Conservation (phyloP, 35 echinoderm and acorn worm species). For the Anneissia japonica region DNA sequence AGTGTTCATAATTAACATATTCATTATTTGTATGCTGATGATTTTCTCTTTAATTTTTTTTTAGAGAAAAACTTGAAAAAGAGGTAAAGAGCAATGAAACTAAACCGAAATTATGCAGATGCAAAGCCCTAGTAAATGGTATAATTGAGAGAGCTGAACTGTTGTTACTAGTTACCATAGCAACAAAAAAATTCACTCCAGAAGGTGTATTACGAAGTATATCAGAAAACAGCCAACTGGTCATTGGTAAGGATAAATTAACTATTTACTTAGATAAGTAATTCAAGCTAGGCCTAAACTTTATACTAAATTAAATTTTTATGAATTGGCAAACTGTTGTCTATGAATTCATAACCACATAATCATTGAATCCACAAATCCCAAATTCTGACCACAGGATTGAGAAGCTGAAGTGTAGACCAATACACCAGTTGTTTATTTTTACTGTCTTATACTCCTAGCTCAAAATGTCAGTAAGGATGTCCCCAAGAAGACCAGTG, state of each 20-base stretch:
- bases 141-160: slow-evolving; percentile 59
- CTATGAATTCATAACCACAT: too few relatives aligned
- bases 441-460: background rate
- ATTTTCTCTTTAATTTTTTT: slow-evolving; percentile 1
- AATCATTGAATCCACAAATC: too few relatives aligned
- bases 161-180: slow-evolving; percentile 46
- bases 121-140: slow-evolving; percentile 27
- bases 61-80: slow-evolving; percentile 35
- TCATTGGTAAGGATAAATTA: background rate
- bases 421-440: too few relatives aligned
- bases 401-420: too few relatives aligned
- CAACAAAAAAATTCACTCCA: slow-evolving; percentile 10
- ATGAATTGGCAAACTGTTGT: background rate
- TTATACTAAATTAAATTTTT: too few relatives aligned
- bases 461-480: background rate
- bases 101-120: slow-evolving; percentile 25
- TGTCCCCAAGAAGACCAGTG: background rate
- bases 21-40: background rate
- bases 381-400: too few relatives aligned
- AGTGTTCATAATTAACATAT: too few relatives aligned
- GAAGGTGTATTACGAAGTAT: slow-evolving; percentile 22
- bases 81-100: slow-evolving; percentile 27
- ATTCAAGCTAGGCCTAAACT: too few relatives aligned
- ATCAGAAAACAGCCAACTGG: slow-evolving; percentile 12
- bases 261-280: too few relatives aligned